These are phyloP conservation scores for Flexamia atlantica DNA, from an alignment of 2,888 invertebrate species.

Conservation along the genomic window DNA sequence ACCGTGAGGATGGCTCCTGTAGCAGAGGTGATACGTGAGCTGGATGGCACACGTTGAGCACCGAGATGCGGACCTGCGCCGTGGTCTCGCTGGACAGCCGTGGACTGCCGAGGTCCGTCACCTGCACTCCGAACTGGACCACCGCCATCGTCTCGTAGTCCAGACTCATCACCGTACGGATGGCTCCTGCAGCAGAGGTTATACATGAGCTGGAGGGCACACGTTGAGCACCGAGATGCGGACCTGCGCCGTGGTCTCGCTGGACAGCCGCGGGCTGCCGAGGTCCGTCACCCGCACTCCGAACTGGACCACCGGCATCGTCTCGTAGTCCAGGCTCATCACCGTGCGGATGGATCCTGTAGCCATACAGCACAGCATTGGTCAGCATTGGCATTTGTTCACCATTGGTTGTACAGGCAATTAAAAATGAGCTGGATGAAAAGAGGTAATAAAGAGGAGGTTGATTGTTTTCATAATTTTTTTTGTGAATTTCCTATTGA, in stretches of 20 bases:
- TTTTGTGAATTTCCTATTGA: no score
- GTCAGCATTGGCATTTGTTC: no score
- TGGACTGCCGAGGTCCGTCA: slow-evolving; percentile 91
- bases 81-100: slow-evolving; percentile 87
- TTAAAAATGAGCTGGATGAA: no score
- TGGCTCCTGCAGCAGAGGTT: slow-evolving; percentile 80
- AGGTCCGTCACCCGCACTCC: slow-evolving; percentile 90
- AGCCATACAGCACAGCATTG: no score
- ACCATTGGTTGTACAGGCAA: no score
- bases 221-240: slow-evolving; percentile 87
- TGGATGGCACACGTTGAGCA: slow-evolving; percentile 91
- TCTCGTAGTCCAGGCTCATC: slow-evolving; percentile 89
- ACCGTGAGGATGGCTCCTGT: slow-evolving; percentile 88
- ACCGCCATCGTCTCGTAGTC: slow-evolving; percentile 86
- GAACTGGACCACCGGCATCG: slow-evolving; percentile 84
- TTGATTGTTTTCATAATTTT: no score
- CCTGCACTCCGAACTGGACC: slow-evolving; percentile 91
- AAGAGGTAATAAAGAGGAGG: no score
- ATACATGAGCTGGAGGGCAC: slow-evolving; percentile 83
- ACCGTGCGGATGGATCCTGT: slow-evolving; percentile 88
- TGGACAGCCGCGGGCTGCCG: slow-evolving; percentile 89
- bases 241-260: slow-evolving; percentile 88
- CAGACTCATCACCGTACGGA: slow-evolving; percentile 85
- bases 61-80: slow-evolving; percentile 87
- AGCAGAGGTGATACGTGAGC: slow-evolving; percentile 67